These are phyloP conservation scores for Periphyllus acericola DNA, from an alignment of 2,888 invertebrate species.

Conservation along the genomic window DNA sequence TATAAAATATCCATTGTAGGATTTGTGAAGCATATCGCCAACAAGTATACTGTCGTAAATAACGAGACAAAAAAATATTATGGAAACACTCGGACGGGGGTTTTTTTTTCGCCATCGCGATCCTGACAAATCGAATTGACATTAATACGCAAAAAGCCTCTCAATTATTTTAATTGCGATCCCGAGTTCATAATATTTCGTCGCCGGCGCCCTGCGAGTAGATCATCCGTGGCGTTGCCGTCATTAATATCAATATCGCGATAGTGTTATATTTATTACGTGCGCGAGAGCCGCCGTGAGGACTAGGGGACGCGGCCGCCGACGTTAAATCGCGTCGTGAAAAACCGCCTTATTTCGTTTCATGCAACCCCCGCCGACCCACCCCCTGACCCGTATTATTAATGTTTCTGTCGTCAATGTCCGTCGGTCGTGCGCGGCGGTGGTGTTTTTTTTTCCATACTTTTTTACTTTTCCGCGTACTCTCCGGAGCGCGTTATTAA, in stretches of 20 bases:
- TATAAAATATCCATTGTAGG: too few species aligned
- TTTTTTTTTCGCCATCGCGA: background rate
- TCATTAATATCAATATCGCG: constrained; percentile 57
- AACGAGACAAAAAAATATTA: background rate
- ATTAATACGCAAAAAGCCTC: background rate
- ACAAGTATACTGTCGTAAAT: background rate
- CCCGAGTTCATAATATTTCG: background rate
- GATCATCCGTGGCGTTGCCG: constrained; percentile 7
- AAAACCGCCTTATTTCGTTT: constrained; percentile 21
- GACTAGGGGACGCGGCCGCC: constrained; percentile 5
- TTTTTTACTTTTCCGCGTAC: constrained; percentile 7
- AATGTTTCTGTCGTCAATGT: constrained; percentile 55
- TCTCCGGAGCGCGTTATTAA: constrained; percentile 45
- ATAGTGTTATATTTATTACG: background rate
- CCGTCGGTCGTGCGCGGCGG: background rate
- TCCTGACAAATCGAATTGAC: background rate
- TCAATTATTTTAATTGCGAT: background rate
- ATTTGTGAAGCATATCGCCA: background rate
- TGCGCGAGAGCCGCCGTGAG: background rate
- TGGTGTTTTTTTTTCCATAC: constrained; percentile 1
- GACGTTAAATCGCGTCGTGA: constrained; percentile 20
- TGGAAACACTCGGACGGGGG: background rate
- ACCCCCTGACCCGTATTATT: constrained; percentile 22
- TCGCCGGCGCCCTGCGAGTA: background rate
- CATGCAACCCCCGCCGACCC: background rate